Evolutionary conservation across 2,888 invertebrate species (phyloP), one percentile per base, ranked within the genome.

Genomic region (Spilarctia lutea): DNA sequence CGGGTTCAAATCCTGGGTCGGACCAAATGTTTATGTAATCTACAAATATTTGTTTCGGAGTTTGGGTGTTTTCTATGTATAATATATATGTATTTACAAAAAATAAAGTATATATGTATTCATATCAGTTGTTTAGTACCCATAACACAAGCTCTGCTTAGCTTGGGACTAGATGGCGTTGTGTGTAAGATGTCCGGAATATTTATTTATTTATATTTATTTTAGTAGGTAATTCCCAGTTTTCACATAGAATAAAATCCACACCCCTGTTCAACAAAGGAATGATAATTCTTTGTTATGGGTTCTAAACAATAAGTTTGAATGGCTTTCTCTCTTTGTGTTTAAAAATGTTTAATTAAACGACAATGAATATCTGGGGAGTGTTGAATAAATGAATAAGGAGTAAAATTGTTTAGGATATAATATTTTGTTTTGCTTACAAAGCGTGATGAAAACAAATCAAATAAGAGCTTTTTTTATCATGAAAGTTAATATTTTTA

Each of bases 331-430:
- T 42, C 13, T 71, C 73, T 65, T 76, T 83, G 76, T 81, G 66
- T 30, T 4, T 67, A 66, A 66, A 75, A 81, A 81, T 82, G 27
- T 78, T 80, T 73, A 79, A 82, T 77, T 81, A 75, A 73, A 76
- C 69, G 63, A 52, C 48, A 24, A 42, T 33, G 30, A 56, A 52
- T 72, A 56, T 60, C 65, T 68, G 42, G 56, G 72, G 72, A 72
- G 60, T 60, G n/a, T 56, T 69, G 65, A 65, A 56, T 27, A 42
- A 35, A 33, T 52, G 30, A 68, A 33, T 68, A 33, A 65, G 45
- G 65, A 24, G 65, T 71, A 18, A 71, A 45, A 65, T 45, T 48
- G 65, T 48, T 65, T 27, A 48, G 13, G 42, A 39, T 70, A 35
- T 63, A 20, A 39, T 42, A 4, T 52, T 8, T 48, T 35, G 27